phyloP scores from a whole-genome alignment of 2,888 invertebrate genomes.

The Agonopterix heracliana region DNA sequence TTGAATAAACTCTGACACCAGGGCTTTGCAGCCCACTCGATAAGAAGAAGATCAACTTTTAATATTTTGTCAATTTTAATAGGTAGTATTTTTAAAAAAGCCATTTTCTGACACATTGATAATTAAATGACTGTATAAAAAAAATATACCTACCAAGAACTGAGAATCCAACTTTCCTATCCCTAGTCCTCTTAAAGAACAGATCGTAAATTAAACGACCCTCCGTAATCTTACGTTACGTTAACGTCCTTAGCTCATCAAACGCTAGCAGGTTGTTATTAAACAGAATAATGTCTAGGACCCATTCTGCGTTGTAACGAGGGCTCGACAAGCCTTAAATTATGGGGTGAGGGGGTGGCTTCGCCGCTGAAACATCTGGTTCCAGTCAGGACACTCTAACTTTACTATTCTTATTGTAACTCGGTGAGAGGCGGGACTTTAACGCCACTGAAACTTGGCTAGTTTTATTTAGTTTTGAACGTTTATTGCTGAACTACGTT shows the following conservation, averaged over 20 bases:
- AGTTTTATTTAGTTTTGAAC: too few species aligned
- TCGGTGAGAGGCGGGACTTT: not conserved
- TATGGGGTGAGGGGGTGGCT: constrained; percentile 37
- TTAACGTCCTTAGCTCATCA: constrained; percentile 31
- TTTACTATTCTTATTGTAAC: constrained; percentile 2
- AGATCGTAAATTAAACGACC: too few species aligned
- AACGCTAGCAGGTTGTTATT: constrained; percentile 35
- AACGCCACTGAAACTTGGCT: not conserved
- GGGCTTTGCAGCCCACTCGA: too few species aligned
- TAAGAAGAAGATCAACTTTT: too few species aligned
- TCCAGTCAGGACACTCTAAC: constrained; percentile 30
- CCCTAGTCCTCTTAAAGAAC: constrained; percentile 7
- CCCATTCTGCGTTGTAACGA: constrained; percentile 40
- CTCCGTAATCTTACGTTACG: too few species aligned
- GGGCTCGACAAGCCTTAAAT: constrained; percentile 55
- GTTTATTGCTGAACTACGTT: too few species aligned
- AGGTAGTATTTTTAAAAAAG: too few species aligned
- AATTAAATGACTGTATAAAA: too few species aligned
- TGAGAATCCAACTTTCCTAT: constrained; percentile 1
- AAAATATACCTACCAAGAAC: too few species aligned
- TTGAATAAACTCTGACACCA: too few species aligned
- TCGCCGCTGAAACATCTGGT: constrained; percentile 44
- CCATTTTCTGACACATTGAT: too few species aligned
- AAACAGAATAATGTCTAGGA: constrained; percentile 37
- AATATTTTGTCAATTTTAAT: too few species aligned